A percentile compares a stretch with the other conserved stretches of the same genome.
Evolutionary conservation across 1,140 invertebrate species (phyloP).

Genomic region (Apolygus lucorum): DNA sequence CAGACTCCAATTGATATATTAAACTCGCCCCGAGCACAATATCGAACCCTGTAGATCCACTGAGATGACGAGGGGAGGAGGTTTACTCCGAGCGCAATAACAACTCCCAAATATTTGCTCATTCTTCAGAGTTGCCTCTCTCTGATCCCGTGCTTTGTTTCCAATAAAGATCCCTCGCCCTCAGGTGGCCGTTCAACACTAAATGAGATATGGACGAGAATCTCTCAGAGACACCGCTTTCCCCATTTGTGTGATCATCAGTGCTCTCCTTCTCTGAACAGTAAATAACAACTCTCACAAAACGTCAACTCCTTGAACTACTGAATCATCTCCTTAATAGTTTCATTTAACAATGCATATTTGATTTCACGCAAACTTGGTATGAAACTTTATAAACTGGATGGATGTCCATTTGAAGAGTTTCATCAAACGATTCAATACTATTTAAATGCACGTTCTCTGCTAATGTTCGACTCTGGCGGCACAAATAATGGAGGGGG

Average conservation of each 20-base stretch:
- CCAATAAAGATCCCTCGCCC: slow-evolving; percentile 1
- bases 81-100: slow-evolving; percentile 8
- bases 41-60: not conserved
- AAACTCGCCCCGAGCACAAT: slow-evolving; percentile 1
- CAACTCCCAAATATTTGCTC: slow-evolving; percentile 12
- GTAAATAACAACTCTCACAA: too few species aligned
- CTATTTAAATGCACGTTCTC: too few species aligned
- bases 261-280: too few species aligned
- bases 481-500: too few species aligned
- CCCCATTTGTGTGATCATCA: not conserved
- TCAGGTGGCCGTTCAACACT: slow-evolving; percentile 2
- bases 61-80: not conserved
- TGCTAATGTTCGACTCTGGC: too few species aligned
- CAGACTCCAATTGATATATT: slow-evolving; percentile 5
- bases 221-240: not conserved
- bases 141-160: slow-evolving; percentile 11
- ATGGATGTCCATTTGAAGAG: too few species aligned
- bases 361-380: too few species aligned
- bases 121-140: not conserved
- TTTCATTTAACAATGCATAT: too few species aligned
- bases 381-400: too few species aligned
- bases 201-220: not conserved
- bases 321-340: too few species aligned
- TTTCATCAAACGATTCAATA: too few species aligned
- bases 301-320: too few species aligned